These are phyloP conservation scores for Macrosteles quadrilineatus DNA, from an alignment of 1,140 invertebrate genomes.

Conservation along the genomic window DNA sequence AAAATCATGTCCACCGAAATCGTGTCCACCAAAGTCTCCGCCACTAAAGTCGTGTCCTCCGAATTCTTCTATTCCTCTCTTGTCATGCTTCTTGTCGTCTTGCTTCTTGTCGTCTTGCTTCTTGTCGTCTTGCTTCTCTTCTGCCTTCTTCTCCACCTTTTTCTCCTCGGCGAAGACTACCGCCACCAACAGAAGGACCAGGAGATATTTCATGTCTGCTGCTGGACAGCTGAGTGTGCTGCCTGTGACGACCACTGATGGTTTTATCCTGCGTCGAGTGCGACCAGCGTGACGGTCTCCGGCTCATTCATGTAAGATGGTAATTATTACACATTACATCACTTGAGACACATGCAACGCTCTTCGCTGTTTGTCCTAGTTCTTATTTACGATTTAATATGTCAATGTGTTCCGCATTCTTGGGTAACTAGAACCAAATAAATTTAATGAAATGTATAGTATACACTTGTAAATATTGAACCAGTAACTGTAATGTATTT, in stretches of 20 bases:
- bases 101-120: conserved; percentile 54
- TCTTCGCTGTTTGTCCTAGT: too few relatives aligned
- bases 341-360: background rate
- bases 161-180: background rate
- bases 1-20: conserved; percentile 32
- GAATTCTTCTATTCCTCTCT: conserved; percentile 49
- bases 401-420: too few relatives aligned
- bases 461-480: too few relatives aligned
- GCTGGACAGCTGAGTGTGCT: background rate
- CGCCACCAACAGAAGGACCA: background rate
- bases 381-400: too few relatives aligned
- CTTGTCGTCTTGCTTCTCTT: conserved; percentile 47
- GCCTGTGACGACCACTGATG: background rate
- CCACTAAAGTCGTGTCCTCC: conserved; percentile 49
- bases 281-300: background rate
- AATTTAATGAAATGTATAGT: too few relatives aligned
- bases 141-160: conserved; percentile 41
- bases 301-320: conserved; percentile 21
- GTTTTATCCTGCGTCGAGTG: background rate
- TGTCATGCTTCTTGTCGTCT: conserved; percentile 56
- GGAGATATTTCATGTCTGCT: background rate
- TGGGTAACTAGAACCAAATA: too few relatives aligned
- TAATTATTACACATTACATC: conserved; percentile 21
- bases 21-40: background rate
- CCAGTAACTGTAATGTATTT: too few relatives aligned